Evolutionary conservation across 2,113 vertebrate species (phyloP), one percentile per base, ranked within the genome.

Genomic region (Synodontis membranacea): DNA sequence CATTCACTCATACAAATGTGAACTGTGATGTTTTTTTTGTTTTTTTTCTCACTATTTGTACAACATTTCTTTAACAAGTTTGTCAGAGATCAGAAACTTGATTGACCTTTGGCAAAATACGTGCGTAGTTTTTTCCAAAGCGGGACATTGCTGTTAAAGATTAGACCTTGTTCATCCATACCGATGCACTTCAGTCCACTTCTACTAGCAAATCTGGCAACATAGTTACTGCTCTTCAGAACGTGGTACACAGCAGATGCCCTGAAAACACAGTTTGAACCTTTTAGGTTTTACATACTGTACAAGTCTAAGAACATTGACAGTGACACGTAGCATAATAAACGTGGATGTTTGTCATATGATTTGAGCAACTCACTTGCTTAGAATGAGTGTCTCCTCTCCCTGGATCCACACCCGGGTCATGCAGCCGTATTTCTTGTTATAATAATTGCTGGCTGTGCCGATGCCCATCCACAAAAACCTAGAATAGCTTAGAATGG

Each of bases 381-480:
- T 98, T 56, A 99, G 94, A 84, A 99, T 96, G 83, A 98, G 92
- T 0, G 98, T 99, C 92, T 99, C 97, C 92, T 99, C 97, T 0
- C 97, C 96, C 1, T 94, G 93, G 84, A 99, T 97, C 98, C 98
- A 99, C 76, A 99, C 97, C 66, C 97, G 94, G 62, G 95, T 95
- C n/a, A 97, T 95, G 83, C 96, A 97, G 82, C 98, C 98, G 0
- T 99, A 99, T 44, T 94, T 96, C 80, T 92, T 93, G 78, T 99
- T 99, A 93, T 99, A 99, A 92, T 98, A 99, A 93, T 98, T 98
- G 91, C 96, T 94, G 9, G 98, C 97, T 0, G 93, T 97, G 79
- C 98, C 97, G 0, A 99, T 96, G 64, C 98, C 98, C 87, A 96
- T 97, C 96, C 96, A 97, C 48, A 99, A 93, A 66, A 99, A 98